phyloP scores from a whole-genome alignment of 2,888 invertebrate species.

The Perizoma flavofasciatum region DNA sequence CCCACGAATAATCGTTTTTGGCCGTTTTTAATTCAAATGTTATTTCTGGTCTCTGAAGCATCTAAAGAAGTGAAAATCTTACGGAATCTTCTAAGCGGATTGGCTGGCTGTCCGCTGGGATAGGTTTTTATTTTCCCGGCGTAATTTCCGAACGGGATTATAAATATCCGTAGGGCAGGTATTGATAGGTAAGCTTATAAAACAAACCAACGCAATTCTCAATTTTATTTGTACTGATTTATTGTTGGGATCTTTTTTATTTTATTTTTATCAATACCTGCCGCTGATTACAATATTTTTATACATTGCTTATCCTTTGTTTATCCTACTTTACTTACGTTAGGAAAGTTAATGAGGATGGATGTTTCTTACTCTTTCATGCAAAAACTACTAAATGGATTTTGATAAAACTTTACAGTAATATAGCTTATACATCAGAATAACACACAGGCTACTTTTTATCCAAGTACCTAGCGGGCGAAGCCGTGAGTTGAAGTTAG shows the following conservation, averaged over 20 bases:
- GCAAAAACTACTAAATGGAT: no score
- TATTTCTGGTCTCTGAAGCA: slow-evolving; percentile 8
- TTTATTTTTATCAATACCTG: no score
- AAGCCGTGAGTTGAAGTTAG: no score
- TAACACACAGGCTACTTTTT: no score
- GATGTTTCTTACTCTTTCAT: no score
- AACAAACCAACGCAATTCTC: slow-evolving; percentile 5
- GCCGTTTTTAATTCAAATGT: not conserved
- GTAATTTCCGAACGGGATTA: slow-evolving; percentile 31
- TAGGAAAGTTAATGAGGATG: no score
- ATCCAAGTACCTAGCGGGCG: no score
- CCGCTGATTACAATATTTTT: no score
- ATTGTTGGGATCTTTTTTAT: not conserved
- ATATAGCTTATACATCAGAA: no score
- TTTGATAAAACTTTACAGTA: no score
- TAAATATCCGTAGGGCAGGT: slow-evolving; percentile 24
- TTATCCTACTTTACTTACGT: no score
- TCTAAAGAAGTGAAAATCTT: slow-evolving; percentile 15
- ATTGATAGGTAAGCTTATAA: slow-evolving; percentile 10
- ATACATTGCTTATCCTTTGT: no score
- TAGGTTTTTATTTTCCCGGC: slow-evolving; percentile 22
- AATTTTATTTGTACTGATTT: slow-evolving; percentile 8
- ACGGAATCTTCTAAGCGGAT: slow-evolving; percentile 11
- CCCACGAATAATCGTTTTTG: slow-evolving; percentile 3
- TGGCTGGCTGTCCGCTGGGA: slow-evolving; percentile 17